Conservation (phyloP, 2,888 invertebrate genomes). For the Pterobdella sp. region DNA sequence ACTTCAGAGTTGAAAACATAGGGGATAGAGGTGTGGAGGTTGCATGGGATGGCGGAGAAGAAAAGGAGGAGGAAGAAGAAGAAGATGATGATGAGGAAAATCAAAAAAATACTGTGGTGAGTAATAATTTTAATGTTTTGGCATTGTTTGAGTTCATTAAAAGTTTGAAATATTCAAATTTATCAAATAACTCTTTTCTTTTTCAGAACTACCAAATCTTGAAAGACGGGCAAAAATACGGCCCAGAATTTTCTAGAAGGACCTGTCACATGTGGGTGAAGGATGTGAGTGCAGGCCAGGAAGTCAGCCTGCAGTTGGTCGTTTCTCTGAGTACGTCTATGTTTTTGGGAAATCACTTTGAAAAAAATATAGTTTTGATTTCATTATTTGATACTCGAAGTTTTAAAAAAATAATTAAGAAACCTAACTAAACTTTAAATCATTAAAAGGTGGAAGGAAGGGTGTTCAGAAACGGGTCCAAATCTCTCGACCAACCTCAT, state of each 20-base stretch:
- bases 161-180: neutral
- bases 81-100: constrained; percentile 2
- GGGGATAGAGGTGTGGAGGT: constrained; percentile 49
- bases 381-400: no score
- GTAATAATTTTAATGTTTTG: no score
- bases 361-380: no score
- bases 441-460: no score
- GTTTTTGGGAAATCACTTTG: neutral
- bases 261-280: constrained; percentile 47
- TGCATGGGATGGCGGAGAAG: constrained; percentile 44
- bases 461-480: no score
- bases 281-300: constrained; percentile 48
- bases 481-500: no score
- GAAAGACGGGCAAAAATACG: constrained; percentile 49
- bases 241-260: constrained; percentile 48
- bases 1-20: constrained; percentile 48
- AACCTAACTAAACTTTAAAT: no score
- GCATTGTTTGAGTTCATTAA: neutral
- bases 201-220: constrained; percentile 50
- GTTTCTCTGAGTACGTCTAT: constrained; percentile 40
- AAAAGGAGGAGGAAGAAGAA: neutral
- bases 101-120: constrained; percentile 40
- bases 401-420: no score
- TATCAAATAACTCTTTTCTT: neutral
- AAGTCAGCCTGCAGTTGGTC: constrained; percentile 47